A percentile compares a stretch with the other conserved stretches of the same genome.
Conservation (phyloP, 2,113 vertebrate species). For the Tupaia chinensis region DNA sequence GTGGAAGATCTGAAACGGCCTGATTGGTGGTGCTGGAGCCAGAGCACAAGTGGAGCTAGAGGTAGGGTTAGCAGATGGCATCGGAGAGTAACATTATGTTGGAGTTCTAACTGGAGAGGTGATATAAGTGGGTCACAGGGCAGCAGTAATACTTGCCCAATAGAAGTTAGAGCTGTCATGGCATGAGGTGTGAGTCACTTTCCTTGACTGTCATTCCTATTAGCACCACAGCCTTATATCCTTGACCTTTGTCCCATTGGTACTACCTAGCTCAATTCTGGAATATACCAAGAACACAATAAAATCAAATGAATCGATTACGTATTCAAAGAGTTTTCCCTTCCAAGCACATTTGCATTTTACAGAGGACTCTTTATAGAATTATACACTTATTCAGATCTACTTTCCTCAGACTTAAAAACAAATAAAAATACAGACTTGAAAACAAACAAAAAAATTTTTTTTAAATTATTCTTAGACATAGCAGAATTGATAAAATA, state of each 20-base stretch:
- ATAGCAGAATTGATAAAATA: constrained; percentile 17
- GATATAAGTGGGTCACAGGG: background rate
- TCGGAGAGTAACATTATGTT: background rate
- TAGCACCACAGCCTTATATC: background rate
- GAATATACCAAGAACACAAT: background rate
- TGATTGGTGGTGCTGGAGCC: background rate
- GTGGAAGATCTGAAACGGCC: background rate
- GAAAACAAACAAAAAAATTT: background rate
- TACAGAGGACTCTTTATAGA: background rate
- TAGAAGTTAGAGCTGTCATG: background rate
- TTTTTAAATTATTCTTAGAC: constrained; percentile 9
- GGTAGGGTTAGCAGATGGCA: background rate
- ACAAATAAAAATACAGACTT: constrained; percentile 36
- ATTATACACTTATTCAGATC: constrained; percentile 13
- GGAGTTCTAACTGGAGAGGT: background rate
- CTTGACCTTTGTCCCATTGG: background rate
- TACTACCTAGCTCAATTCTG: background rate
- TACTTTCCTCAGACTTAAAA: constrained; percentile 39
- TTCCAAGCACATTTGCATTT: constrained; percentile 24
- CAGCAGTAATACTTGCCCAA: background rate
- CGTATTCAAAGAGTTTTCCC: constrained; percentile 22
- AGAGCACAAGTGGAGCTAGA: background rate
- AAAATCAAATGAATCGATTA: constrained; percentile 4
- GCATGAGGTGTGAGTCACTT: background rate
- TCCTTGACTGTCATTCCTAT: background rate